These are phyloP conservation scores for Notarius quadriscutis DNA, from an alignment of 2,113 vertebrate genomes.

Conservation along the genomic window DNA sequence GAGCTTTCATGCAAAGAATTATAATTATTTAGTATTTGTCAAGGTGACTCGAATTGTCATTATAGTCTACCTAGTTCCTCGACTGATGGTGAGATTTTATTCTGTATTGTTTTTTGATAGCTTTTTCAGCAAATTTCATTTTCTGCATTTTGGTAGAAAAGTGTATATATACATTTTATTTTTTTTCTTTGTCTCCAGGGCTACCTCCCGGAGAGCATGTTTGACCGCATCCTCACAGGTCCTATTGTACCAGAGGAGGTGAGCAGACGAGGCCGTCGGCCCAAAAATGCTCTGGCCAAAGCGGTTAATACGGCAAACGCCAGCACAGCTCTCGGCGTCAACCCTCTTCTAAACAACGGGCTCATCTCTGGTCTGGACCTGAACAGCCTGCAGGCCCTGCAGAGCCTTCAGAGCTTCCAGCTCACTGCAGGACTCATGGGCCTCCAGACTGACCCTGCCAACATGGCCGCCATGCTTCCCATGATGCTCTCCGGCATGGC, in stretches of 20 bases:
- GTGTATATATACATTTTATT: neutral
- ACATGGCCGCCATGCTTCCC: slow-evolving; percentile 92
- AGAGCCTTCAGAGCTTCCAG: slow-evolving; percentile 91
- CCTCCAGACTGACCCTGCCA: slow-evolving; percentile 80
- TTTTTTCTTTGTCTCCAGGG: slow-evolving; percentile 71
- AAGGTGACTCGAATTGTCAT: neutral
- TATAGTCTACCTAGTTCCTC: neutral
- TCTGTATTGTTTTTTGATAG: neutral
- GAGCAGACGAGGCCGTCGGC: slow-evolving; percentile 90
- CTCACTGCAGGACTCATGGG: slow-evolving; percentile 92
- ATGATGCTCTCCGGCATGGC: slow-evolving; percentile 96
- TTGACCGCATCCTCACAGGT: slow-evolving; percentile 94
- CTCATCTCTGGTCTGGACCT: slow-evolving; percentile 89
- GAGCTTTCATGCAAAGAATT: neutral
- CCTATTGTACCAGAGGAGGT: slow-evolving; percentile 97
- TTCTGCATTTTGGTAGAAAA: neutral
- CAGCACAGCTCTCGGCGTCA: slow-evolving; percentile 67
- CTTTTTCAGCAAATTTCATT: neutral
- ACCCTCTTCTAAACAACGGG: slow-evolving; percentile 84
- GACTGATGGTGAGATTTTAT: neutral
- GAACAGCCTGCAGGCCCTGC: slow-evolving; percentile 89
- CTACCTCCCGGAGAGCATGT: slow-evolving; percentile 96
- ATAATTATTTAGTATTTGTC: neutral
- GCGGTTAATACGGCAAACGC: slow-evolving; percentile 68
- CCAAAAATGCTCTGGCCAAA: slow-evolving; percentile 89